Evolutionary conservation across 2,797 vertebrate genomes (phyloP).

Genomic region (Phrynocephalus guinanensis): DNA sequence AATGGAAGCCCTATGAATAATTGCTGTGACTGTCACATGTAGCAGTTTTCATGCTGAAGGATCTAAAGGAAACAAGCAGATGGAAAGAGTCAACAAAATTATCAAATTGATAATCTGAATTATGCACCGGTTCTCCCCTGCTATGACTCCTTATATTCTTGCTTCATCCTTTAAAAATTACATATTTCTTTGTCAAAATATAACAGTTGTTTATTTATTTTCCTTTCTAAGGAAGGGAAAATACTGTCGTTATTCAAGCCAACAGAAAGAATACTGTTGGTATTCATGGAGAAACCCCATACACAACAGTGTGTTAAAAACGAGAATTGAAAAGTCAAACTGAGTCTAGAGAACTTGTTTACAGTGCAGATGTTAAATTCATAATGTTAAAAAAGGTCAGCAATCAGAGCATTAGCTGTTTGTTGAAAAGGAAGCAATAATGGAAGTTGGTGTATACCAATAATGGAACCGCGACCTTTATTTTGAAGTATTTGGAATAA

Average conservation of each 20-base stretch:
- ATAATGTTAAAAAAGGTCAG: not conserved
- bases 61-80: not conserved
- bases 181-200: not conserved
- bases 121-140: not conserved
- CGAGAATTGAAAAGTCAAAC: not conserved
- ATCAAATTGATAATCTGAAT: not conserved
- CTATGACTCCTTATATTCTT: not conserved
- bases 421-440: not conserved
- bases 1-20: not conserved
- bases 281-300: not conserved
- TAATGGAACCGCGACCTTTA: not conserved
- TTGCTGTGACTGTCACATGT: accelerated
- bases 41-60: not conserved
- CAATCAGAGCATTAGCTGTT: not conserved
- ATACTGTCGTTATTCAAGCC: not conserved
- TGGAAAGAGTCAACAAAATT: not conserved
- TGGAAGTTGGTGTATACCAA: not conserved
- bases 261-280: not conserved
- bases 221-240: not conserved
- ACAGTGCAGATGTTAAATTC: not conserved
- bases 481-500: slow-evolving; percentile 2
- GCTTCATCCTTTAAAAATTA: not conserved
- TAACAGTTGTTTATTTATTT: not conserved
- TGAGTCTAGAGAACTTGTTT: not conserved
- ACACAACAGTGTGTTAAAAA: not conserved